Conservation (phyloP, 2,888 invertebrate genomes). For the Nymphalis urticae region DNA sequence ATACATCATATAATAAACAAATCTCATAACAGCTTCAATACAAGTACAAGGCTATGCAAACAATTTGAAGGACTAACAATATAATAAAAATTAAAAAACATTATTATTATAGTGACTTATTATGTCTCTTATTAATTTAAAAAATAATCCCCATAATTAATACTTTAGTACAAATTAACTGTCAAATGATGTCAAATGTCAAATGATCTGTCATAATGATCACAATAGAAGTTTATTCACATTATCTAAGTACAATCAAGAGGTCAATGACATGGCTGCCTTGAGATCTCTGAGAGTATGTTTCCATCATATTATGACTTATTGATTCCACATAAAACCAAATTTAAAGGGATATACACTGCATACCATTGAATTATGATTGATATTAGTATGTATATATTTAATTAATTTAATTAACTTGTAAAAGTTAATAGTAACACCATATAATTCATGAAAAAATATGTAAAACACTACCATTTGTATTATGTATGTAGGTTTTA, state of each 20-base stretch:
- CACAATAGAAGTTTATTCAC: constrained; percentile 31
- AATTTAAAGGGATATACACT: constrained; percentile 14
- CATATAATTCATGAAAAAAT: too few species aligned
- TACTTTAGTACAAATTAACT: too few species aligned
- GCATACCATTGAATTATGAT: constrained; percentile 14
- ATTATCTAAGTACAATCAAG: constrained; percentile 40
- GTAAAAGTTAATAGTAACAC: constrained; percentile 23
- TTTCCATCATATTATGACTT: constrained; percentile 41
- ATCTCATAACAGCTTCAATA: too few species aligned
- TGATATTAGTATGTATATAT: constrained; percentile 8
- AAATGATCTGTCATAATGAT: constrained; percentile 3
- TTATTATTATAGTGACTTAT: too few species aligned
- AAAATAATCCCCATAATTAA: too few species aligned
- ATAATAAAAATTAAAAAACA: too few species aligned
- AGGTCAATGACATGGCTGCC: constrained; percentile 45
- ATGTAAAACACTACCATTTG: too few species aligned
- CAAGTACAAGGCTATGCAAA: too few species aligned
- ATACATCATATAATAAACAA: not conserved
- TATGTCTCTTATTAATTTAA: too few species aligned
- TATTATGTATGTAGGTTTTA: too few species aligned
- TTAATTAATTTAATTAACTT: constrained; percentile 1
- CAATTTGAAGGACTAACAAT: too few species aligned
- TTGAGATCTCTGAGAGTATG: constrained; percentile 42
- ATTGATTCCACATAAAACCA: constrained; percentile 30
- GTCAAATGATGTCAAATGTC: too few species aligned